Conservation (phyloP, 2,113 vertebrate genomes). For the Boulengeromyrus knoepffleri region DNA sequence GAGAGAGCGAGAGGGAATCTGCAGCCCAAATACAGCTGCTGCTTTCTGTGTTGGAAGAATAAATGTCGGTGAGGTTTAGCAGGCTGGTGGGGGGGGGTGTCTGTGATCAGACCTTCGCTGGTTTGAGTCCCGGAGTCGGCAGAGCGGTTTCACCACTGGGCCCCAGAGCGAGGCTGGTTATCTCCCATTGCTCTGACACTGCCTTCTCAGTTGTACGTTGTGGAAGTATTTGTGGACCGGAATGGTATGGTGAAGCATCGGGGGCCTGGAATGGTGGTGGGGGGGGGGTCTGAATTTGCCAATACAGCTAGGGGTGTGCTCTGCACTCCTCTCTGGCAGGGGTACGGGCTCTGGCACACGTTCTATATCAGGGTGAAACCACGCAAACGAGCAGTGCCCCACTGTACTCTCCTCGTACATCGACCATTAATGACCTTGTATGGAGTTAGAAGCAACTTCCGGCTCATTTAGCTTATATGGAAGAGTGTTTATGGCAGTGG, state of each 20-base stretch:
- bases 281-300: neutral
- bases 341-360: neutral
- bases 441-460: neutral
- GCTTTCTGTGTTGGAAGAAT: neutral
- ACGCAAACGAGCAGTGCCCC: neutral
- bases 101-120: neutral
- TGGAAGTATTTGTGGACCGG: neutral
- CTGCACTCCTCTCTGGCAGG: neutral
- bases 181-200: neutral
- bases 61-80: neutral
- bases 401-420: neutral
- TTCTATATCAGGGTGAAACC: neutral
- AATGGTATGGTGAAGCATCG: neutral
- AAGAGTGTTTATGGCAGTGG: neutral
- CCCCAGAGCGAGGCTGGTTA: neutral
- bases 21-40: neutral
- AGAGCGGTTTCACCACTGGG: neutral
- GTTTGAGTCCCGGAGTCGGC: neutral
- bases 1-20: neutral
- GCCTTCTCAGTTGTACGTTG: neutral
- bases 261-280: neutral
- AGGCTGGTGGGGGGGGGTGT: neutral
- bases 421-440: conserved; percentile 1
- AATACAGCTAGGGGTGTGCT: neutral
- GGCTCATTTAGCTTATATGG: neutral